phyloP scores from a whole-genome alignment of 2,888 invertebrate species.

The Agrochola lychnidis region DNA sequence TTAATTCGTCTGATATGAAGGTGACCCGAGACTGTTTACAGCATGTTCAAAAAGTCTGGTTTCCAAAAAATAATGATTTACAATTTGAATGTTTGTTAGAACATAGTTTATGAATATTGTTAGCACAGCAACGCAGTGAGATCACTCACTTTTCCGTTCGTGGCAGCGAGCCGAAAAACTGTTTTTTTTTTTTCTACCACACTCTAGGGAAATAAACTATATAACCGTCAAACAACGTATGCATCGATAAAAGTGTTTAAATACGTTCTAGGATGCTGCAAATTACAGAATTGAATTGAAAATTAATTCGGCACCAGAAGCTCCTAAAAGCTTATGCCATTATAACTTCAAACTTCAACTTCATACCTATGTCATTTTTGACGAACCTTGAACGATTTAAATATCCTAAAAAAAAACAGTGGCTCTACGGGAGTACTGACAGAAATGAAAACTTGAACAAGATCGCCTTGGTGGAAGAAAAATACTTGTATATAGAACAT shows the following conservation, averaged over 20 bases:
- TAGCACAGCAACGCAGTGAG: slow-evolving; percentile 52
- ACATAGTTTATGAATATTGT: slow-evolving; percentile 56
- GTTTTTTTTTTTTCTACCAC: slow-evolving; percentile 45
- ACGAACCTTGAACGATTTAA: background rate
- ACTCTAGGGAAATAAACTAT: slow-evolving; percentile 59
- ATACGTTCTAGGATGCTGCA: background rate
- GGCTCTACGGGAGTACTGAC: too few relatives aligned
- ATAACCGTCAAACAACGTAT: slow-evolving; percentile 40
- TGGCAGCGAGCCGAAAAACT: slow-evolving; percentile 66
- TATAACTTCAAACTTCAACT: background rate
- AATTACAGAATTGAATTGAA: background rate
- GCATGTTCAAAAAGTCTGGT: slow-evolving; percentile 1
- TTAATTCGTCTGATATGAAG: slow-evolving; percentile 2
- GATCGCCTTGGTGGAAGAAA: too few relatives aligned
- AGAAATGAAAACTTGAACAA: too few relatives aligned
- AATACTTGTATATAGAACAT: too few relatives aligned
- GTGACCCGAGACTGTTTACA: slow-evolving; percentile 9
- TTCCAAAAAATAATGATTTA: slow-evolving; percentile 25
- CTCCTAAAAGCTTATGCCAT: background rate
- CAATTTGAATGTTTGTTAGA: slow-evolving; percentile 37
- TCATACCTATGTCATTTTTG: background rate
- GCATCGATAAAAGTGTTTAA: slow-evolving; percentile 40
- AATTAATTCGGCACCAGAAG: background rate
- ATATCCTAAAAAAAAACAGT: background rate
- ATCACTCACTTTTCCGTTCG: slow-evolving; percentile 55